Evolutionary conservation across 2,888 invertebrate genomes (phyloP), one percentile per base, ranked within the genome.

Genomic region (Aphelenchoides bicaudatus): DNA sequence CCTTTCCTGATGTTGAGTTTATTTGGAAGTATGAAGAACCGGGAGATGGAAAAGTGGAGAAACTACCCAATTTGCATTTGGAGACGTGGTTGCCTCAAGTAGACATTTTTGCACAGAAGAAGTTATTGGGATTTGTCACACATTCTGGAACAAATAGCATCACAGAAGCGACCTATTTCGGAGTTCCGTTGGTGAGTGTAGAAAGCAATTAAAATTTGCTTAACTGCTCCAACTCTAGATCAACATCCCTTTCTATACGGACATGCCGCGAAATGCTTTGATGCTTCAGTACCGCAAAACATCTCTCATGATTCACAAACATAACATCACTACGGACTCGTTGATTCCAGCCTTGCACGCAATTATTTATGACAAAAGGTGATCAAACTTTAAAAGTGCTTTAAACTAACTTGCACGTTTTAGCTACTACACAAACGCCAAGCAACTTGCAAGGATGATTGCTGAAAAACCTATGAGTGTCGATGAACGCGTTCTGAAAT

Each of bases 401-500:
- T 43, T 43, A 6, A 6, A n/a, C 10, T n/a, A n/a, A n/a, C n/a
- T 6, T 37, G 6, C 25, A 34, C 1, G n/a, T 27, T 51, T 38
- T 39, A 51, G 52, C 38, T 51, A 51, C 52, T 23, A 51, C 16
- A 21, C 3, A 13, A 53, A 34, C 2, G 52, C 52, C 2, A 30
- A 23, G 13, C 16, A 19, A 2, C 3, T 51, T 1, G 31, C 52
- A 1, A 51, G 39, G 16, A 13, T 51, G 52, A 28, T 51, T 39
- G 39, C 23, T 38, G 31, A 49, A 10, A 54, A 57, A 27, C 70
- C 71, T 27, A 59, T 62, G 1, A 53, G 60, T 39, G 57, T 68
- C 2, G 52, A 58, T 28, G 68, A 70, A 30, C 49, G 55, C 21
- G 39, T 70, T 3, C 52, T 68, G 16, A 63, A 64, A 31, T 49